Base-by-base conservation (phyloP, 2,113 vertebrate species). In the Antechinus stuartii region DNA sequence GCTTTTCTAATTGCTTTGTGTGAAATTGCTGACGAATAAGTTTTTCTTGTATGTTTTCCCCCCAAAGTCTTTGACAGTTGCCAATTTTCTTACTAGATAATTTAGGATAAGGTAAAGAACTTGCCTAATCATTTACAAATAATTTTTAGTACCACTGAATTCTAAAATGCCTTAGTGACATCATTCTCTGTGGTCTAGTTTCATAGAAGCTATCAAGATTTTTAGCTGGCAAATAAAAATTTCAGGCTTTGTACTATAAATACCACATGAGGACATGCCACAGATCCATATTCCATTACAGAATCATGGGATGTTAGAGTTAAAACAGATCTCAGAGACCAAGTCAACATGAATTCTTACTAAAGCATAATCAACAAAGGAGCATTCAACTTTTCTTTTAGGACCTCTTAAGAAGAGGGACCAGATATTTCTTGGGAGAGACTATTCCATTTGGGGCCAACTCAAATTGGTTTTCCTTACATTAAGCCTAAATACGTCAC, bases 1-100 rank as follows among this genome's bases (percentile, higher is more conserved):
- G 76, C 76, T 98, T 98, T 95, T 97, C 90, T 97, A 97, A 98
- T 97, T 98, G 76, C 91, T 96, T 98, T 97, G 93, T 97, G 94
- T 93, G 92, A 94, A 96, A 98, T 98, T 98, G 90, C 92, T 97
- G 53, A n/a, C 95, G 96, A 68, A 96, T 93, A 97, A 0, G 93
- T 97, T 96, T 97, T 97, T 61, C 93, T 90, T 90, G 95, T 84
- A 84, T 84, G 68, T 95, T 95, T 97, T 96, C 47, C 97, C 95
- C 96, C 91, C 91, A 95, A 97, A 96, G 93, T 94, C 96, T 96
- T 95, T 98, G 97, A 95, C 54, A 97, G 90, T 96, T 94, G 56
- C 52, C 97, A 95, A 97, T 98, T 97, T 94, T 95, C 91, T 96
- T 96, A 97, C 53, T 94, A 96, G 96, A 97, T 96, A 97, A 97